Evolutionary conservation across 2,888 invertebrate species (phyloP).

Genomic region (Melanotus villosus): DNA sequence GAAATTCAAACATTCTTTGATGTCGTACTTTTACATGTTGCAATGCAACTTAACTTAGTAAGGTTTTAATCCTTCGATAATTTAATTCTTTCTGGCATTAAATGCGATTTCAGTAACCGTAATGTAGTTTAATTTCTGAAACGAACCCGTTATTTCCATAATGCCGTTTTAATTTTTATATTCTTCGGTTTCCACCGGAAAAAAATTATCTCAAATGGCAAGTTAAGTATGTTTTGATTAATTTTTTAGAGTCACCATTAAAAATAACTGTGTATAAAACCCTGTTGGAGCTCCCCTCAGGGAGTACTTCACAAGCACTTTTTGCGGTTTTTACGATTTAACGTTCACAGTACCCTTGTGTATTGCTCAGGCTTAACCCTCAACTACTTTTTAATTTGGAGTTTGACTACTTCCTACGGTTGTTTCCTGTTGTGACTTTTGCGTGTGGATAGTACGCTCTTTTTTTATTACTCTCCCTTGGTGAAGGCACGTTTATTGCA

Average conservation of each 20-base stretch:
- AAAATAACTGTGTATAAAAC: slow-evolving; percentile 37
- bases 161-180: background rate
- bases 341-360: slow-evolving; percentile 37
- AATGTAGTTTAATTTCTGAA: background rate
- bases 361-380: slow-evolving; percentile 33
- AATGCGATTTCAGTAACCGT: too few relatives aligned
- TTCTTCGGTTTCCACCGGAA: background rate
- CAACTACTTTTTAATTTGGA: slow-evolving; percentile 47
- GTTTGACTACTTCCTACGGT: slow-evolving; percentile 35
- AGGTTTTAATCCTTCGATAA: too few relatives aligned
- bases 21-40: too few relatives aligned
- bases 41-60: too few relatives aligned
- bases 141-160: background rate
- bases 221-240: slow-evolving; percentile 38
- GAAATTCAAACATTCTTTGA: too few relatives aligned
- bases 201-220: slow-evolving; percentile 17
- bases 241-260: slow-evolving; percentile 34
- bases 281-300: slow-evolving; percentile 25
- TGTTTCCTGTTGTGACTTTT: slow-evolving; percentile 13
- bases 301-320: slow-evolving; percentile 39
- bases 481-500: background rate
- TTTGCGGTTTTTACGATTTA: slow-evolving; percentile 42
- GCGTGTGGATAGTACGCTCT: slow-evolving; percentile 3
- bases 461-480: slow-evolving; percentile 31
- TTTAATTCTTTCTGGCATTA: too few relatives aligned